Evolutionary conservation across 1,140 invertebrate genomes (phyloP).

Genomic region (Eriosoma lanigerum): DNA sequence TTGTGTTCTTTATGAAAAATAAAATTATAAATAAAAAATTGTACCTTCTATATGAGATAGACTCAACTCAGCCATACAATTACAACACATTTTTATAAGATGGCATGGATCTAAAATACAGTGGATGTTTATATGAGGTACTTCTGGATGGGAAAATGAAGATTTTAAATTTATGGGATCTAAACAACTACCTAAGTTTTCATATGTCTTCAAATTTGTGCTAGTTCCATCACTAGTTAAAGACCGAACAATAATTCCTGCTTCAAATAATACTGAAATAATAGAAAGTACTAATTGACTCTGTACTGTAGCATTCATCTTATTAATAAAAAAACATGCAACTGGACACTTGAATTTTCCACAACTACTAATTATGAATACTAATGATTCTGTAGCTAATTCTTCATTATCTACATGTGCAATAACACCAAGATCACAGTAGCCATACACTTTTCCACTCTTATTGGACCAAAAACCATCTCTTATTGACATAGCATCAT

Average conservation of each 20-base stretch:
- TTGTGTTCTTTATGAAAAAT: no score
- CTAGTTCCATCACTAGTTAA: background rate
- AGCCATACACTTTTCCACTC: background rate
- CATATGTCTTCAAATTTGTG: background rate
- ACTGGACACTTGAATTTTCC: background rate
- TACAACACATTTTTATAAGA: background rate
- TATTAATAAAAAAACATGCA: slow-evolving; percentile 7
- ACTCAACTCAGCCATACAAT: background rate
- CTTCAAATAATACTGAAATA: background rate
- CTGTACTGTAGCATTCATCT: slow-evolving; percentile 9
- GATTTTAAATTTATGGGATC: background rate
- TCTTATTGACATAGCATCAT: background rate
- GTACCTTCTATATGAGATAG: background rate
- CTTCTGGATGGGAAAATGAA: background rate
- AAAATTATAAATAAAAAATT: no score
- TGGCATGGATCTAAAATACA: background rate
- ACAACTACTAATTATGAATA: background rate
- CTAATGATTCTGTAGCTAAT: background rate
- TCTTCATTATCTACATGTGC: background rate
- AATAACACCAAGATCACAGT: background rate
- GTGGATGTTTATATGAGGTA: background rate
- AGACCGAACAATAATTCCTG: background rate
- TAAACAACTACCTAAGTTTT: background rate
- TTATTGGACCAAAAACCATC: background rate
- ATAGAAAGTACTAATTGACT: background rate